Evolutionary conservation across 1,140 invertebrate genomes (phyloP), one percentile per base, ranked within the genome.

Genomic region (Aplysia californica): DNA sequence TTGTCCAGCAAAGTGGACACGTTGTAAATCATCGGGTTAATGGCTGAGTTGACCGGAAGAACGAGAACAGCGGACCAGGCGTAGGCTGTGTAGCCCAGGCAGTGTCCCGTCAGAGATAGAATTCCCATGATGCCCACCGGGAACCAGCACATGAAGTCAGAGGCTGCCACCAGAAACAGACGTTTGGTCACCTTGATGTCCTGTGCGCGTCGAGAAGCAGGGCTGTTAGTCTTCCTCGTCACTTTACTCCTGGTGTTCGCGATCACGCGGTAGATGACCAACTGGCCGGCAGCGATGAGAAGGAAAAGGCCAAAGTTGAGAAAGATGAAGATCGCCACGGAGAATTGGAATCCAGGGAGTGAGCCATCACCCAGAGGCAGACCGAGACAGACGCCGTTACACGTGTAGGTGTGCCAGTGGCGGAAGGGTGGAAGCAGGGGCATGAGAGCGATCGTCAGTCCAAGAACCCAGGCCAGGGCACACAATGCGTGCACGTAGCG

Each of bases 81-180:
- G 50, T 81, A 81, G 1, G 70, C 75, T 18, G 77, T 71, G 18
- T 55, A 23, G 39, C 50, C n/a, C 20, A 81, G 33, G 33, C 36
- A 26, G 21, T 68, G 55, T 20, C 75, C 75, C 15, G 26, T 15
- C 18, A 77, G 38, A 2, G 81, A 58, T 29, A 80, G 36, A 15
- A 83, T 23, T 6, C 82, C 82, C 75, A 84, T 69, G 18, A 80
- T 20, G 15, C 77, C 65, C 6, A 82, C 71, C 23, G 81, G 81
- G 59, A 82, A 76, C 81, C 81, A 82, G 75, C 79, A 80, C 6
- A 80, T 23, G 35, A 78, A 77, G 36, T 82, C 75, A 18, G 79
- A 72, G 3, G 80, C 61, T 1, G 72, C 77, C 0, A 82, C 61
- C 2, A 75, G 29, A 21, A 72, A 61, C n/a, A 82, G 72, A 35